These are phyloP conservation scores for Zonotrichia albicollis DNA, from an alignment of 2,797 vertebrate species.

Conservation along the genomic window DNA sequence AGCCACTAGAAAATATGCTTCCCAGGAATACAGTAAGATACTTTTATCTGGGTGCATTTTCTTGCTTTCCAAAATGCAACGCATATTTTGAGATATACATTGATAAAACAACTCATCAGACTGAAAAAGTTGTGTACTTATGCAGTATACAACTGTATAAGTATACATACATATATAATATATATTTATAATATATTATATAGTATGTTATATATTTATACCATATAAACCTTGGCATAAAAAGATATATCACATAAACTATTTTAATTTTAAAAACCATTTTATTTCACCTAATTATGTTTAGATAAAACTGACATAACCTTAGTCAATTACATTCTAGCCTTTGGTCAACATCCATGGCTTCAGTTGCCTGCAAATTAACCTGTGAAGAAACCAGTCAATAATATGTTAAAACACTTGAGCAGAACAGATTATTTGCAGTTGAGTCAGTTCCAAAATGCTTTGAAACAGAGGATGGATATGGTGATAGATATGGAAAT, in stretches of 20 bases:
- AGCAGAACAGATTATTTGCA: neutral
- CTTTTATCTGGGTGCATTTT: neutral
- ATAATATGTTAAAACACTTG: neutral
- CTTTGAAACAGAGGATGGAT: neutral
- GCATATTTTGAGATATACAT: neutral
- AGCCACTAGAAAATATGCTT: neutral
- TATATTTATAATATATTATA: too few relatives aligned
- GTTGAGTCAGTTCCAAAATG: neutral
- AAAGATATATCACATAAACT: neutral
- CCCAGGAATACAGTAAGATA: neutral
- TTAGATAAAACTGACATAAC: neutral
- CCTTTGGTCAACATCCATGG: neutral
- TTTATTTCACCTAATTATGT: neutral
- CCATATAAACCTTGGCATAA: neutral
- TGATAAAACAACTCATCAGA: neutral
- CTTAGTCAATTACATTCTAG: neutral
- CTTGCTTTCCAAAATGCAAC: neutral
- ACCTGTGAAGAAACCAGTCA: neutral
- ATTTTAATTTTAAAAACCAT: neutral
- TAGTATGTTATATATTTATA: too few relatives aligned
- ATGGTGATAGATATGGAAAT: neutral
- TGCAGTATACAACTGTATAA: too few relatives aligned
- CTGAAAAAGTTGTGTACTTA: neutral
- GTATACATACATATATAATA: too few relatives aligned
- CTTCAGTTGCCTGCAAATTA: neutral